These are phyloP conservation scores for Regulus satrapa DNA, from an alignment of 2,113 vertebrate species.

Conservation along the genomic window DNA sequence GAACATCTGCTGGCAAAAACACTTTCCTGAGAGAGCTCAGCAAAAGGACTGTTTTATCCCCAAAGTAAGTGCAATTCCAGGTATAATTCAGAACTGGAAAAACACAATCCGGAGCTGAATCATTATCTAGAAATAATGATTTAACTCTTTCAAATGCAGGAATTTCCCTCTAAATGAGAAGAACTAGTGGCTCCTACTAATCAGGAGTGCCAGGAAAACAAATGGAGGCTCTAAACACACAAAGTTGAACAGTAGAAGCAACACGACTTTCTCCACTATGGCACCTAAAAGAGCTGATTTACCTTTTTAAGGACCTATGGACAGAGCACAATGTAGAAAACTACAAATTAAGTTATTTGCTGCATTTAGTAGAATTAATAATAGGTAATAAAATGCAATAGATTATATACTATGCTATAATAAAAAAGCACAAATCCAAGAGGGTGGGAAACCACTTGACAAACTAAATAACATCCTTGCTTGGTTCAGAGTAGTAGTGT, in stretches of 20 bases:
- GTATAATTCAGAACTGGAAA: background rate
- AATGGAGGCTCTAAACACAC: background rate
- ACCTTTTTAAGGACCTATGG: background rate
- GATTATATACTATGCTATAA: background rate
- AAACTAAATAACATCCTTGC: background rate
- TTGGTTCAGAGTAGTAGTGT: background rate
- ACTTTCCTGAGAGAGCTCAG: background rate
- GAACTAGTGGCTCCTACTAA: background rate
- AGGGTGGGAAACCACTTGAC: background rate
- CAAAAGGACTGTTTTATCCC: background rate
- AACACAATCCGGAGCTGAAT: background rate
- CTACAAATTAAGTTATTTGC: background rate
- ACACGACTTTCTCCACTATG: background rate
- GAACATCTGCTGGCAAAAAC: background rate
- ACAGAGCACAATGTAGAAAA: accelerated
- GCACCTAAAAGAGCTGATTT: background rate
- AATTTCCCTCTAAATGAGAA: background rate
- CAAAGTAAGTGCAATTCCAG: background rate
- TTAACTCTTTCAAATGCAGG: background rate
- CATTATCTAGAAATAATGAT: background rate
- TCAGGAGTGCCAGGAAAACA: background rate
- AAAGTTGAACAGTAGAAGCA: background rate
- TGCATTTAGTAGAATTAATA: background rate
- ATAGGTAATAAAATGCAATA: background rate
- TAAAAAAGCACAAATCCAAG: background rate